A percentile compares a stretch with the other conserved stretches of the same genome.
phyloP scores from a whole-genome alignment of 2,797 vertebrate species.

The Echeneis naucrates region DNA sequence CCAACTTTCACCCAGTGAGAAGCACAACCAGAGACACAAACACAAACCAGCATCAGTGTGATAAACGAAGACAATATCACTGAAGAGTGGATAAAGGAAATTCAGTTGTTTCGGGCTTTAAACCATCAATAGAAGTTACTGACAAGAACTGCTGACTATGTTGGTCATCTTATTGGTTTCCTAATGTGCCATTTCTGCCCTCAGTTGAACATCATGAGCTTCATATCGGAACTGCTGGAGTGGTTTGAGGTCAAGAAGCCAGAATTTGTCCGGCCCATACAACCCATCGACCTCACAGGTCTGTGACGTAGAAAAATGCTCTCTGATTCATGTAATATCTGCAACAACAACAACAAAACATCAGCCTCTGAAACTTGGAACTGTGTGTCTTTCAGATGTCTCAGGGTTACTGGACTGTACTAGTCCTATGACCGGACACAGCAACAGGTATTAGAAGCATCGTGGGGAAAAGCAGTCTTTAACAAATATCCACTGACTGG shows the following conservation, averaged over 20 bases:
- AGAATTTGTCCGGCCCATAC: slow-evolving; percentile 87
- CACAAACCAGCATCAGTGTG: background rate
- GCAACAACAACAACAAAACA: too few species aligned
- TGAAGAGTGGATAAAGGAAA: background rate
- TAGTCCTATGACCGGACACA: slow-evolving; percentile 82
- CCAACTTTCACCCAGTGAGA: background rate
- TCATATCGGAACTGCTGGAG: slow-evolving; percentile 89
- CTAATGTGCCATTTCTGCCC: background rate
- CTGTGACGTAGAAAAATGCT: background rate
- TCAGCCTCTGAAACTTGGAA: background rate
- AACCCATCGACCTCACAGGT: slow-evolving; percentile 85
- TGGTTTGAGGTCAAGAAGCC: slow-evolving; percentile 92
- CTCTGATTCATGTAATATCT: background rate
- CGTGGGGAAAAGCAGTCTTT: slow-evolving; percentile 24
- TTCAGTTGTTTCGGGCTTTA: background rate
- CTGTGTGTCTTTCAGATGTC: slow-evolving; percentile 75
- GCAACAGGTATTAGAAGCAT: slow-evolving; percentile 77
- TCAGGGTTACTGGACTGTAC: slow-evolving; percentile 81
- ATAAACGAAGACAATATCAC: background rate
- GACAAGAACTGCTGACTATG: background rate
- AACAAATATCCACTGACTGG: background rate
- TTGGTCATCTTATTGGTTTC: background rate
- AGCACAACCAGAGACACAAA: background rate
- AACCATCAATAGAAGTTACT: background rate
- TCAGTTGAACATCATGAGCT: slow-evolving; percentile 90